Conservation (phyloP, 2,888 invertebrate genomes). For the Xanthia icteritia region DNA sequence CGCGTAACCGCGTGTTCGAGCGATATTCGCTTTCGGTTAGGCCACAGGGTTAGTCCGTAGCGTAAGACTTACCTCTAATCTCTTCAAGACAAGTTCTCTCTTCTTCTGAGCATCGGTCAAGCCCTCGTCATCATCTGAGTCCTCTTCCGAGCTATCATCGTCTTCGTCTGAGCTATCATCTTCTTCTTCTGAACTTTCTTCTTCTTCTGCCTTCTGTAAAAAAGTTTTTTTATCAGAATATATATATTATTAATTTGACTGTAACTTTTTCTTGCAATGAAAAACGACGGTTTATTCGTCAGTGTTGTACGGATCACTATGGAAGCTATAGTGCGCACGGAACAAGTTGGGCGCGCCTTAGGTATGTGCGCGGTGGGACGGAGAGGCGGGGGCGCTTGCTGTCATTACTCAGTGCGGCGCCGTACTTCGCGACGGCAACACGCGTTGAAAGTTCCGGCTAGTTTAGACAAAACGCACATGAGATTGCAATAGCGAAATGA, state of each 20-base stretch:
- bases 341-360: too few species aligned
- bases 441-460: too few species aligned
- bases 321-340: too few species aligned
- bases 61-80: slow-evolving; percentile 91
- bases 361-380: too few species aligned
- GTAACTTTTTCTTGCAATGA: too few species aligned
- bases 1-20: background rate
- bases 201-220: slow-evolving; percentile 85
- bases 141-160: slow-evolving; percentile 89
- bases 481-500: too few species aligned
- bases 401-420: too few species aligned
- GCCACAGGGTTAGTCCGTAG: background rate
- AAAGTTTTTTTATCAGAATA: background rate
- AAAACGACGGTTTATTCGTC: too few species aligned
- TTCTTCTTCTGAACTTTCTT: slow-evolving; percentile 81
- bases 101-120: slow-evolving; percentile 94
- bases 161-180: slow-evolving; percentile 88
- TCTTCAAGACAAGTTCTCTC: slow-evolving; percentile 92
- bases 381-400: too few species aligned
- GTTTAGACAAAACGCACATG: too few species aligned
- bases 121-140: slow-evolving; percentile 92
- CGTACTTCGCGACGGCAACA: too few species aligned
- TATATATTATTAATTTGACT: background rate
- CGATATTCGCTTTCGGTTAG: background rate
- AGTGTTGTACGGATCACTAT: too few species aligned